Evolutionary conservation across 2,113 vertebrate genomes (phyloP).

Genomic region (Mormyrus iriodes): DNA sequence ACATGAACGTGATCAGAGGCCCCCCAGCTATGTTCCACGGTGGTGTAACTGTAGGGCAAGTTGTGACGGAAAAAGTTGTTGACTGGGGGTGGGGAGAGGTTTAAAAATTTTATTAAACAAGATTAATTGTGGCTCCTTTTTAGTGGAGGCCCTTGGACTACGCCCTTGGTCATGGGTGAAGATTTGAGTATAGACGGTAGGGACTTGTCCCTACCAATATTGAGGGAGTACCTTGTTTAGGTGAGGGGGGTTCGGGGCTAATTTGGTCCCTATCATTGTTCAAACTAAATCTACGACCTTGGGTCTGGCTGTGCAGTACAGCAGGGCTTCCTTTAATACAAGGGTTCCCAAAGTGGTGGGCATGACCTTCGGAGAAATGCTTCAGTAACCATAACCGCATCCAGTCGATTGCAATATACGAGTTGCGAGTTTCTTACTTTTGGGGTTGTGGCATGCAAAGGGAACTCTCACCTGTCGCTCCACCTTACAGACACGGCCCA

Average conservation of each 20-base stretch:
- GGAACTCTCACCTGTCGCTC: slow-evolving; percentile 86
- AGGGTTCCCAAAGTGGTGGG: neutral
- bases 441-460: neutral
- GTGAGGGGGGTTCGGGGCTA: neutral
- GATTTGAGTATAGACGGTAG: neutral
- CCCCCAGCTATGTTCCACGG: neutral
- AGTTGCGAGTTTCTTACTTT: neutral
- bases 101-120: neutral
- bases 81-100: neutral
- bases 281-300: neutral
- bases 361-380: neutral
- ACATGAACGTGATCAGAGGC: neutral
- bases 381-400: too few relatives aligned
- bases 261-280: neutral
- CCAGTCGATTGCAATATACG: too few relatives aligned
- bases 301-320: neutral
- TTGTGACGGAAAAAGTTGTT: neutral
- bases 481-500: slow-evolving; percentile 94
- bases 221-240: neutral
- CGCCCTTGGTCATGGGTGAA: neutral
- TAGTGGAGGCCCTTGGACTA: neutral
- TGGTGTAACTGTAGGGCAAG: neutral
- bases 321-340: neutral
- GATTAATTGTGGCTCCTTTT: neutral
- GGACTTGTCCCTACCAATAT: neutral